A percentile compares a stretch with the other conserved stretches of the same genome.
Evolutionary conservation across 2,113 vertebrate genomes (phyloP).

Genomic region (Tautogolabrus adspersus): DNA sequence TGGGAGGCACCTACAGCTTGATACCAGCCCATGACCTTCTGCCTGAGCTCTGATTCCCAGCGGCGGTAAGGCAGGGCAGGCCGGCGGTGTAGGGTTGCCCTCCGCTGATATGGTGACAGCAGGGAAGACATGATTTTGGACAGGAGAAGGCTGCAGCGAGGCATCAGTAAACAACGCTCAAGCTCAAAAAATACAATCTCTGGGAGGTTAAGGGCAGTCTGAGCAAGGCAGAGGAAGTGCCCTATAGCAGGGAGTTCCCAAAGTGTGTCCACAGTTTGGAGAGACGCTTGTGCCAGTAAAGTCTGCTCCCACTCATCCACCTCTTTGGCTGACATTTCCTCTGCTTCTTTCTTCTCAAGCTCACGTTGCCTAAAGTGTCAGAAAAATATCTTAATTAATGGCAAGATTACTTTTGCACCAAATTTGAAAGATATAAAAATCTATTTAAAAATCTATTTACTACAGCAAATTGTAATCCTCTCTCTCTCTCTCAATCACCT

Average conservation of each 20-base stretch:
- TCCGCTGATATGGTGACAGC: constrained; percentile 89
- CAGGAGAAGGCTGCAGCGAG: constrained; percentile 93
- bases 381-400: not conserved
- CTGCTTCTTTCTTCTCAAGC: constrained; percentile 94
- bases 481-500: constrained; percentile 81
- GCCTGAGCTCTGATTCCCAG: constrained; percentile 94
- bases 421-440: not conserved
- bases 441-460: too few relatives aligned
- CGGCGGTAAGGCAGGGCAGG: constrained; percentile 91
- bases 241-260: constrained; percentile 99
- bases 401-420: not conserved
- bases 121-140: constrained; percentile 98
- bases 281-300: constrained; percentile 89
- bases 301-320: constrained; percentile 95
- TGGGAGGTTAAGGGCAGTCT: constrained; percentile 94
- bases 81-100: constrained; percentile 89
- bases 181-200: constrained; percentile 98
- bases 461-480: not conserved
- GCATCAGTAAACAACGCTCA: constrained; percentile 97
- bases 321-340: constrained; percentile 95
- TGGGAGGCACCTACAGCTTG: constrained; percentile 86
- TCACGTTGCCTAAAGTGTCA: constrained; percentile 89
- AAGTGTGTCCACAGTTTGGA: constrained; percentile 88
- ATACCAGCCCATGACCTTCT: constrained; percentile 93
- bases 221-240: constrained; percentile 97